phyloP scores from a whole-genome alignment of 1,140 invertebrate species.

The Drosophila persimilis region DNA sequence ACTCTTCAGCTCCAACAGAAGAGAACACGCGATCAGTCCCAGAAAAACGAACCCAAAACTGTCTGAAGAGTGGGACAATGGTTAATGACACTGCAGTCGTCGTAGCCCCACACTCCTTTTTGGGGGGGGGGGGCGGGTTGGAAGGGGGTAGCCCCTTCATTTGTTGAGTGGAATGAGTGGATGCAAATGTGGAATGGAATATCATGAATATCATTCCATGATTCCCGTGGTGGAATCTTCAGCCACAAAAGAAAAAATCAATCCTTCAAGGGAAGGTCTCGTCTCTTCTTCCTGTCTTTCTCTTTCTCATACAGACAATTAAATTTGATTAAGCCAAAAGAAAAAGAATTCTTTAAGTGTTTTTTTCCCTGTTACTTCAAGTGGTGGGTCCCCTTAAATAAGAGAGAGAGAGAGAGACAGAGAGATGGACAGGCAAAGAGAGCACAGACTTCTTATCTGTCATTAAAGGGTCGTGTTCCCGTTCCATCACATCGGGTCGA shows the following conservation, averaged over 20 bases:
- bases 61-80: slow-evolving; percentile 47
- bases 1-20: slow-evolving; percentile 23
- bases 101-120: slow-evolving; percentile 12
- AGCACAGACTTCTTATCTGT: slow-evolving; percentile 9
- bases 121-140: background rate
- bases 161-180: slow-evolving; percentile 45
- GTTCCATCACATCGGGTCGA: no score
- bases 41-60: slow-evolving; percentile 21
- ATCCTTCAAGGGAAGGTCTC: no score
- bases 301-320: slow-evolving; percentile 14
- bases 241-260: slow-evolving; percentile 14
- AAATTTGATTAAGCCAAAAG: slow-evolving; percentile 3
- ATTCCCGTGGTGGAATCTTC: slow-evolving; percentile 28
- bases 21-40: slow-evolving; percentile 35
- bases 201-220: slow-evolving; percentile 58
- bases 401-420: no score
- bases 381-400: background rate
- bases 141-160: background rate
- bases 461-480: slow-evolving; percentile 12
- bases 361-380: slow-evolving; percentile 28
- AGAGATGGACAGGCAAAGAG: background rate
- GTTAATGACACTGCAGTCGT: slow-evolving; percentile 26
- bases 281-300: no score
- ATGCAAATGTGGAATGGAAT: slow-evolving; percentile 59
- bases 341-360: slow-evolving; percentile 27